Percentiles rank a stretch among this genome's conserved stretches.
Evolutionary conservation across 2,888 invertebrate genomes (phyloP).

Genomic region (Brachypalpus laphriformis): DNA sequence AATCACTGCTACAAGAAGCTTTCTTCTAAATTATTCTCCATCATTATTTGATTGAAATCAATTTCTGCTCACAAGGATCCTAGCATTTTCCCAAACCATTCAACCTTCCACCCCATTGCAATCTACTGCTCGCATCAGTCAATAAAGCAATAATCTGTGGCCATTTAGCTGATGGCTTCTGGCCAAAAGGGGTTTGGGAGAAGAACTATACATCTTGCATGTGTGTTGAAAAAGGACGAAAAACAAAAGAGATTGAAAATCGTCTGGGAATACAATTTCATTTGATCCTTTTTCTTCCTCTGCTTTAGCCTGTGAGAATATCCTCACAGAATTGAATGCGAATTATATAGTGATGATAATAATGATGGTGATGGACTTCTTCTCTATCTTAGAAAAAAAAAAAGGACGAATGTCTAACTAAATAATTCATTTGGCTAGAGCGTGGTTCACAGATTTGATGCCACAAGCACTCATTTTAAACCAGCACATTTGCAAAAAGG

Average conservation of each 20-base stretch:
- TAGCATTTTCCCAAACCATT: not conserved
- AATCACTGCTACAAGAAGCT: constrained; percentile 58
- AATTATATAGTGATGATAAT: constrained; percentile 71
- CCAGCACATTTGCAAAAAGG: constrained; percentile 23
- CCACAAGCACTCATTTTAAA: constrained; percentile 31
- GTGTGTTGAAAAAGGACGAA: constrained; percentile 23
- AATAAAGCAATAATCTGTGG: constrained; percentile 75
- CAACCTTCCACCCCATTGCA: not conserved
- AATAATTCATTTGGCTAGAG: constrained; percentile 69
- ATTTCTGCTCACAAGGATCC: constrained; percentile 55
- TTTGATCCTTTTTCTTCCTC: constrained; percentile 53
- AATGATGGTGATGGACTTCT: constrained; percentile 46
- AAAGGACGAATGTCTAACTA: constrained; percentile 50
- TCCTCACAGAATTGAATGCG: constrained; percentile 62
- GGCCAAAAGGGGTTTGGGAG: constrained; percentile 66
- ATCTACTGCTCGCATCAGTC: constrained; percentile 64
- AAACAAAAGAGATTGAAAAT: constrained; percentile 65
- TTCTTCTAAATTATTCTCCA: constrained; percentile 73
- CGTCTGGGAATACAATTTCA: constrained; percentile 59
- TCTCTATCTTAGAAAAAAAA: not conserved
- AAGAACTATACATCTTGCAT: not conserved
- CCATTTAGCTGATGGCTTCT: constrained; percentile 75
- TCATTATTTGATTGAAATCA: constrained; percentile 74
- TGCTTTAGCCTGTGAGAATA: constrained; percentile 33
- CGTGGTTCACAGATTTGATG: constrained; percentile 53